Base-by-base conservation (phyloP, 2,113 vertebrate genomes). In the Lathamus discolor region DNA sequence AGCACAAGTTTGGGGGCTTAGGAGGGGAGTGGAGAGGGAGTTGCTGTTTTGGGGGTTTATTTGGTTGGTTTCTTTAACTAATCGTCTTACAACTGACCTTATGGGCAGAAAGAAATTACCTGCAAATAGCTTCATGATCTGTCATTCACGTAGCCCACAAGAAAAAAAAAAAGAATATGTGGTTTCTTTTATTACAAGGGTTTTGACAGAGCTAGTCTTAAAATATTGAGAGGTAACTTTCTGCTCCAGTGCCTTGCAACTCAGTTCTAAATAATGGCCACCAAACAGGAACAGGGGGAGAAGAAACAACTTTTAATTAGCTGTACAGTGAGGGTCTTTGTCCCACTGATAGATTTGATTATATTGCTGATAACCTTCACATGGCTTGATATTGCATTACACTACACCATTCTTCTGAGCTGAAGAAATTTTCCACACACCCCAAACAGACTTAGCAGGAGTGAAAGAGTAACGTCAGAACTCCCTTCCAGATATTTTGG, bases 261-360 rank as follows among this genome's bases (percentile, higher is more conserved):
- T 96, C 77, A 54, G 70, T 95, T 96, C 92, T 93, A 94, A 97
- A 97, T 89, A 96, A 93, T n/a, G 44, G 41, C 64, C 93, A 96
- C 92, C 86, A 95, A 97, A 94, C 54, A 88, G 94, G 85, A 98
- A 95, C 59, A 88, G 83, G 90, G 63, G 27, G 76, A 82, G 51
- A 86, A 97, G 94, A 97, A 98, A 96, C 83, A 68, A 93, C 89
- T 97, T 98, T 97, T 98, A 98, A 97, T 98, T 96, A 97, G 93
- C 88, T 86, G 85, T 96, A 98, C 97, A 98, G 96, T 97, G 91
- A 95, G 85, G 77, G 62, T 88, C 97, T 98, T 97, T 98, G 97
- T 98, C 90, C 87, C 93, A 88, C 68, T 94, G 96, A 96, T 79
- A 95, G 91, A 97, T 96, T 96, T 88, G 96, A 98, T 97, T 89